Conservation (phyloP, 2,888 invertebrate genomes). For the Hipparchia semele region DNA sequence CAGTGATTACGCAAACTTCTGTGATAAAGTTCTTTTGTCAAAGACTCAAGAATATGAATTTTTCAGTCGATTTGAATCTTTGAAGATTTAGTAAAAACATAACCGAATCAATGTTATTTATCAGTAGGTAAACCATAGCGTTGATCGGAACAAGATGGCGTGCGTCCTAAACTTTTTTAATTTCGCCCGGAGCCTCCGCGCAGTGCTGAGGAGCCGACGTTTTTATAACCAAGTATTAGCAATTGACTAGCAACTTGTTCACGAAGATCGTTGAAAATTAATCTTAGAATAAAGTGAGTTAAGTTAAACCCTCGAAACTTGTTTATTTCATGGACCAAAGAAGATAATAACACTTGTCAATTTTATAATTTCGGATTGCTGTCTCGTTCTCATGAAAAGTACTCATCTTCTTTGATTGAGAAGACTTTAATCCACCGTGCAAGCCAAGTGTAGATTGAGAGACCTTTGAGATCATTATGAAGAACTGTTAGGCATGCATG, state of each 20-base stretch:
- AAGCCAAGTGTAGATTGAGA: too few relatives aligned
- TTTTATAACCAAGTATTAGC: conserved; percentile 18
- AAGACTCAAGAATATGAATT: too few relatives aligned
- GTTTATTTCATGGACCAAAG: neutral
- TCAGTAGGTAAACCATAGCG: conserved; percentile 36
- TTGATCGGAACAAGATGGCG: conserved; percentile 43
- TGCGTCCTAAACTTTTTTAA: conserved; percentile 70
- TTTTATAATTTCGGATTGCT: too few relatives aligned
- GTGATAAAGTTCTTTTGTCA: too few relatives aligned
- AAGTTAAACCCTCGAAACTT: neutral
- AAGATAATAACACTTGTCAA: too few relatives aligned
- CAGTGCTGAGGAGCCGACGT: neutral
- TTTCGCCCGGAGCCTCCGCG: conserved; percentile 58
- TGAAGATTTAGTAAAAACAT: neutral
- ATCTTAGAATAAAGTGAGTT: neutral
- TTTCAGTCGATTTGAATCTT: too few relatives aligned
- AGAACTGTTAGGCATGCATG: too few relatives aligned
- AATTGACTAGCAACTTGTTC: conserved; percentile 7
- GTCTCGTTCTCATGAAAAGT: too few relatives aligned
- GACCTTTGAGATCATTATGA: too few relatives aligned
- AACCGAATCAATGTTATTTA: conserved; percentile 30
- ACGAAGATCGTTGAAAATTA: conserved; percentile 2
- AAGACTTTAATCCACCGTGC: too few relatives aligned
- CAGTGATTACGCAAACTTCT: too few relatives aligned
- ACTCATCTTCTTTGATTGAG: too few relatives aligned